Percentiles rank a stretch among this genome's conserved stretches.
phyloP scores from a whole-genome alignment of 2,113 vertebrate genomes.

The Azemiops feae region DNA sequence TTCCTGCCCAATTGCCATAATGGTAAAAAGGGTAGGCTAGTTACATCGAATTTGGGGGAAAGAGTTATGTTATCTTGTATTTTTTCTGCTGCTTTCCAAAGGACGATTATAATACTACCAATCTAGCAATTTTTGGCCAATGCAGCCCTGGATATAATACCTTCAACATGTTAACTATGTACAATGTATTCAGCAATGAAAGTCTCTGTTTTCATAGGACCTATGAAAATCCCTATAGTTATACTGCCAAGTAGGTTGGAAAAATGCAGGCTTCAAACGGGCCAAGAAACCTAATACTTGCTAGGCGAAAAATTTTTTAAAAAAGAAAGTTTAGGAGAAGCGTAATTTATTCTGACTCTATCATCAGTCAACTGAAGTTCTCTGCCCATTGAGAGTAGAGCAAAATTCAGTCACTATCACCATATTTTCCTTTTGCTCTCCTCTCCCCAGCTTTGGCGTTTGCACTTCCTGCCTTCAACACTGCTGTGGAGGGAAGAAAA shows the following conservation, averaged over 20 bases:
- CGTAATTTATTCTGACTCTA: background rate
- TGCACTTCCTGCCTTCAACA: background rate
- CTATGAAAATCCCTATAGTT: background rate
- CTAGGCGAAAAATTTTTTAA: background rate
- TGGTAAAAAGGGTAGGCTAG: background rate
- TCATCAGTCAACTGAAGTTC: background rate
- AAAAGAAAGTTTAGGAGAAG: background rate
- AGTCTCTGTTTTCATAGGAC: background rate
- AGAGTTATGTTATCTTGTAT: background rate
- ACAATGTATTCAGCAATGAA: background rate
- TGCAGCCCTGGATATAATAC: background rate
- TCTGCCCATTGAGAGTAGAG: background rate
- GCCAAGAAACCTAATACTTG: background rate
- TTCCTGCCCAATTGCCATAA: background rate
- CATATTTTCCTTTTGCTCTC: background rate
- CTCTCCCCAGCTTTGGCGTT: background rate
- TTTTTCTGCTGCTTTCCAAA: background rate
- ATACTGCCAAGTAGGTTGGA: background rate
- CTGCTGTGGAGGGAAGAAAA: background rate
- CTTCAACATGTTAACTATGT: background rate
- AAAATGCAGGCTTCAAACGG: background rate
- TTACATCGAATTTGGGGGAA: background rate
- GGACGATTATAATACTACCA: background rate
- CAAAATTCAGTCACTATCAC: background rate
- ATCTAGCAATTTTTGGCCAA: background rate